Base-by-base conservation (phyloP, 2,888 invertebrate genomes). In the Heliconius ethilla region DNA sequence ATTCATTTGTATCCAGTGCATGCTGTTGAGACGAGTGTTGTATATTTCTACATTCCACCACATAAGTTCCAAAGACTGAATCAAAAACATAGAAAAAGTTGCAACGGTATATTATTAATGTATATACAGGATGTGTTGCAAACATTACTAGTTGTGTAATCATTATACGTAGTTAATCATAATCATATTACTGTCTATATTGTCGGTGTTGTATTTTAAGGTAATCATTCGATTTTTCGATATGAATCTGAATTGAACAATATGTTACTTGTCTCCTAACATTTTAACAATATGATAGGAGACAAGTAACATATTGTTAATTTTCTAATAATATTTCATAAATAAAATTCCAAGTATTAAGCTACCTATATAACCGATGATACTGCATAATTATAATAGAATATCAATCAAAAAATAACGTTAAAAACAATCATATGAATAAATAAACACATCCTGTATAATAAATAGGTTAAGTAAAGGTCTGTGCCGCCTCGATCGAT, bases 51-150 rank as follows among this genome's bases (percentile, higher is more conserved):
- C 85, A 85, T 86, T 86, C 86, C 86, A 86, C 87, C 86, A 87
- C 86, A 85, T 82, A 84, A 82, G 82, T 84, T 87, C 87, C 87
- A 88, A 87, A 89, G 89, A 88, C 89, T 88, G 88, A 87, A 82
- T 80, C 80, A 82, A 82, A 82, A 81, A 80, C 80, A 81, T 80
- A 79, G 78, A 77, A 80, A 78, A 77, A 75, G 70, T 78, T 80
- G 75, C 80, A 81, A 79, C 78, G 78, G 77, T 78, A 77, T 72
- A 78, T 70, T 79, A 80, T 78, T 79, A 77, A 81, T 80, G 73
- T 79, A 78, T 80, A 80, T 79, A 80, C 82, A 79, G 82, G 83
- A 79, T 81, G 82, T 81, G 81, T 76, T 76, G 74, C 80, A 62
- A 75, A 78, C 78, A 69, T 82, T 76, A 75, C 75, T 78, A 78